Base-by-base conservation (phyloP, 2,888 invertebrate species). In the Tanytarsus gracilentus region DNA sequence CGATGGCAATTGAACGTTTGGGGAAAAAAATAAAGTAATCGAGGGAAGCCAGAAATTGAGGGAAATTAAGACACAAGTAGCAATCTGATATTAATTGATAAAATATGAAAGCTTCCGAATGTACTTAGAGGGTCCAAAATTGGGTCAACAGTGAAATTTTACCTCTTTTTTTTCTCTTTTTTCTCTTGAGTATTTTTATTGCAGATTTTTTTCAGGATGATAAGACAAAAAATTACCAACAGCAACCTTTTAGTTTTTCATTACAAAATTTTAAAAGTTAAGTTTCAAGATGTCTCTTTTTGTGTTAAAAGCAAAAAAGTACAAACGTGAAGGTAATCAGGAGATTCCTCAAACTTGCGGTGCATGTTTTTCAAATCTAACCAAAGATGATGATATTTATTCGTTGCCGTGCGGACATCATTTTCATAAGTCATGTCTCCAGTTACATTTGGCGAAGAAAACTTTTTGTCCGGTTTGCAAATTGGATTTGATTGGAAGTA, bases 71-170 rank as follows among this genome's bases (percentile, higher is more conserved):
- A 44, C 39, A 39, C 44, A 44, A 33, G 33, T 33, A 25, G 58
- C 48, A 27, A 44, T 48, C 30, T 30, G 58, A 58, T 58, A 56
- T 58, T 58, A 58, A 58, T 58, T 58, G 48, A 58, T 58, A 18
- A 48, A 44, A 48, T 25, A 53, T 33, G 44, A 44, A 44, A 44
- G 44, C 44, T 44, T 44, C 44, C 44, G 44, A 11, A 23, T 44
- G 14, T 23, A 44, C 23, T 44, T 44, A 44, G 16, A 14, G 14
- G 36, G n/a, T 36, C 16, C n/a, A 36, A 16, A 36, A 14, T 14
- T n/a, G n/a, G n/a, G n/a, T n/a, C n/a, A n/a, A n/a, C n/a, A n/a
- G n/a, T n/a, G n/a, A n/a, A n/a, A n/a, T n/a, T n/a, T n/a, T n/a
- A n/a, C n/a, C n/a, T n/a, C n/a, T n/a, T n/a, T n/a, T n/a, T n/a